Base-by-base conservation (phyloP, 2,888 invertebrate species). In the Eueremaeus valkanovi region DNA sequence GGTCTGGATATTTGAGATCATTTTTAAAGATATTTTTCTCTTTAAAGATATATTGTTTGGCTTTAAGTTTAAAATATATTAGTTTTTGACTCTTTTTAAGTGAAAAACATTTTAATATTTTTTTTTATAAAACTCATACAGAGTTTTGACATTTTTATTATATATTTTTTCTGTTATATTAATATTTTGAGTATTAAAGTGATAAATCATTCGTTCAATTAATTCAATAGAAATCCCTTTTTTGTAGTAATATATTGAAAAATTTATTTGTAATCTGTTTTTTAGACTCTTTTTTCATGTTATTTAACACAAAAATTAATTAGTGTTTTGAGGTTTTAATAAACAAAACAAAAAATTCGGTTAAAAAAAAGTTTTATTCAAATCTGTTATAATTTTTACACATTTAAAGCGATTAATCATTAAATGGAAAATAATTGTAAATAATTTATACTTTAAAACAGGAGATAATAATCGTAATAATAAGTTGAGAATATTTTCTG, bases 311-410 rank as follows among this genome's bases (percentile, higher is more conserved):
- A n/a, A 13, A 58, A 31, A 58, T 58, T 58, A 58, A 58, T 58
- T 31, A 58, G 31, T 58, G 31, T 55, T 58, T 58, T 58, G 31
- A 58, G 58, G 31, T 58, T 58, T 58, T 58, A 8, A 29, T 31
- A 1, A 29, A 58, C 16, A 45, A 55, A 55, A 55, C 31, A n/a
- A 27, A 24, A 55, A 55, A 16, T 13, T 45, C 5, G 5, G 11
- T 8, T 36, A 45, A 45, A 45, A 16, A 16, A 45, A 45, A 45
- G 3, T 45, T 45, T 3, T 3, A 16, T 45, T 45, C 6, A 16
- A 45, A 45, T 3, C n/a, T n/a, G n/a, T n/a, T n/a, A n/a, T n/a
- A n/a, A n/a, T n/a, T n/a, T n/a, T n/a, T n/a, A n/a, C n/a, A n/a
- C n/a, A n/a, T n/a, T n/a, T n/a, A n/a, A n/a, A n/a, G n/a, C n/a